Conservation (phyloP, 2,888 invertebrate species). For the Pomacea canaliculata region DNA sequence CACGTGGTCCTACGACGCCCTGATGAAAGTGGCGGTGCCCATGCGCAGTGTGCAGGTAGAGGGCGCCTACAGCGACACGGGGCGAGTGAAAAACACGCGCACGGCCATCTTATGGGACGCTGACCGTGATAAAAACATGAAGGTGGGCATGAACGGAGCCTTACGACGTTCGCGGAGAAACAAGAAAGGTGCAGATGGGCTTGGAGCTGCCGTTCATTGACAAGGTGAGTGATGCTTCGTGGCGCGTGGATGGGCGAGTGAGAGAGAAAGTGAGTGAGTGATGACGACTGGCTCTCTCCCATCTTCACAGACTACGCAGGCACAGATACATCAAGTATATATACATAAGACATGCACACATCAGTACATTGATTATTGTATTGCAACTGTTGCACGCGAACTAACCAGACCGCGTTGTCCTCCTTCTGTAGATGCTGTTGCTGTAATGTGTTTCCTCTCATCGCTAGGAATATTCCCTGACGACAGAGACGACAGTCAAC, state of each 20-base stretch:
- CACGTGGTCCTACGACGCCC: conserved; percentile 40
- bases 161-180: conserved; percentile 36
- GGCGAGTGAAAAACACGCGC: conserved; percentile 28
- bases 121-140: conserved; percentile 49
- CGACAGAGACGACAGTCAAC: conserved; percentile 36
- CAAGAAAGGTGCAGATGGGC: conserved; percentile 39
- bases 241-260: too few species aligned
- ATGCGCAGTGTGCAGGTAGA: conserved; percentile 47
- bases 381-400: too few species aligned
- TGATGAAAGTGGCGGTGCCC: conserved; percentile 41
- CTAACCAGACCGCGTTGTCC: too few species aligned
- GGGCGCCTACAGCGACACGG: conserved; percentile 39
- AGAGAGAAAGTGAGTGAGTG: too few species aligned
- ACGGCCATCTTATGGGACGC: conserved; percentile 55
- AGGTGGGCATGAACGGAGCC: conserved; percentile 41
- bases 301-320: too few species aligned
- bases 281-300: too few species aligned
- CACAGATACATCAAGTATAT: too few species aligned
- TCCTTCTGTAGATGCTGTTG: too few species aligned
- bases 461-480: conserved; percentile 38
- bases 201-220: conserved; percentile 41
- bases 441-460: too few species aligned
- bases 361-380: too few species aligned
- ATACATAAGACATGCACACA: too few species aligned
- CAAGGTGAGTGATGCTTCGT: conserved; percentile 27